A percentile compares a stretch with the other conserved stretches of the same genome.
Evolutionary conservation across 2,888 invertebrate species (phyloP).

Genomic region (Dryomyza anilis): DNA sequence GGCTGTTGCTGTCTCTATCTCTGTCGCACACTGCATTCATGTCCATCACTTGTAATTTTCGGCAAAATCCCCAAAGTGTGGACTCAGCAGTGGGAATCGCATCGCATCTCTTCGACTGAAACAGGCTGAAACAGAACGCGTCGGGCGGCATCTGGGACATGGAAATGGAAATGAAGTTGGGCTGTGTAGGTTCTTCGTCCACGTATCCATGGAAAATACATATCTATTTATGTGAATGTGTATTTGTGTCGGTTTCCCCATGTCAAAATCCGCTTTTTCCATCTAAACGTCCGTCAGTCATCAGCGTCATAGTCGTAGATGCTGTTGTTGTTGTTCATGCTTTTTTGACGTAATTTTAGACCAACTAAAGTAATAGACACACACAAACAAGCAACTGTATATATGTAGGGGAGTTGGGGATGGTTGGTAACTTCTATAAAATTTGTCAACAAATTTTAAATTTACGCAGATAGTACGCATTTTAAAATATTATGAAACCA

Average conservation of each 20-base stretch:
- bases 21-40: not conserved
- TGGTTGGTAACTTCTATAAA: no score
- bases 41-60: constrained; percentile 7
- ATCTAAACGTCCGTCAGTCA: not conserved
- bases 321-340: not conserved
- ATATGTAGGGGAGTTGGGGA: no score
- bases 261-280: not conserved
- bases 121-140: not conserved
- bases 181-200: not conserved
- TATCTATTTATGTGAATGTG: not conserved
- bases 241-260: not conserved
- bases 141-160: not conserved
- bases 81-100: not conserved
- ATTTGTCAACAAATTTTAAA: no score
- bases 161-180: not conserved
- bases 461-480: no score
- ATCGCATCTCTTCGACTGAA: no score
- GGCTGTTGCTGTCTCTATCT: not conserved
- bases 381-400: not conserved
- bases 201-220: not conserved
- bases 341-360: not conserved
- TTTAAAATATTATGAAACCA: no score
- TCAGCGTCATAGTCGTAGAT: no score
- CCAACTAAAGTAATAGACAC: not conserved
- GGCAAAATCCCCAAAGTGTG: constrained; percentile 3